Evolutionary conservation across 2,888 invertebrate genomes (phyloP).

Genomic region (Cheilosia variabilis): DNA sequence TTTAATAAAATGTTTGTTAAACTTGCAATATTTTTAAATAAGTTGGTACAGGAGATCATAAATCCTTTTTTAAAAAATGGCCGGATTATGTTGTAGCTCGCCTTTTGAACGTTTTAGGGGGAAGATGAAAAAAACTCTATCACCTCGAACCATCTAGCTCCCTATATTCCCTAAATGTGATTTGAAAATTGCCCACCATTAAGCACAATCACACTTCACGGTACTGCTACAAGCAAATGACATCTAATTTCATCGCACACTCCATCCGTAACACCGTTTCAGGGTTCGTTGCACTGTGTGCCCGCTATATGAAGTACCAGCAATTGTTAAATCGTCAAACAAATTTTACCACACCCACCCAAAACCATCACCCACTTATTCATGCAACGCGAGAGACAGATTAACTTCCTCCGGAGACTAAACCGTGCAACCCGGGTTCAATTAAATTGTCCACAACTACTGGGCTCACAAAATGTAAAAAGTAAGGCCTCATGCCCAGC

Average conservation of each 20-base stretch:
- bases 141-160: neutral
- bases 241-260: constrained; percentile 33
- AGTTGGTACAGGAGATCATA: too few species aligned
- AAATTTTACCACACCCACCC: constrained; percentile 56
- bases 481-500: constrained; percentile 20
- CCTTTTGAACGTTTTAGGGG: neutral
- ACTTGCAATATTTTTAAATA: too few species aligned
- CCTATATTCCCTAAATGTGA: neutral
- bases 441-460: constrained; percentile 36
- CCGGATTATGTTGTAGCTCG: too few species aligned
- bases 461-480: constrained; percentile 1
- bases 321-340: constrained; percentile 48
- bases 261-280: constrained; percentile 17
- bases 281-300: constrained; percentile 37
- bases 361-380: constrained; percentile 49
- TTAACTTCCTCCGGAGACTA: constrained; percentile 55
- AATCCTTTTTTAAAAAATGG: too few species aligned
- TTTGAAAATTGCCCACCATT: neutral
- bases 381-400: constrained; percentile 22
- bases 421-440: constrained; percentile 34
- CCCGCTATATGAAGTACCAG: constrained; percentile 4
- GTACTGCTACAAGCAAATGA: neutral
- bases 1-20: too few species aligned
- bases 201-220: neutral
- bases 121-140: neutral